Base-by-base conservation (phyloP, 2,888 invertebrate genomes). In the Parnassius mnemosyne region DNA sequence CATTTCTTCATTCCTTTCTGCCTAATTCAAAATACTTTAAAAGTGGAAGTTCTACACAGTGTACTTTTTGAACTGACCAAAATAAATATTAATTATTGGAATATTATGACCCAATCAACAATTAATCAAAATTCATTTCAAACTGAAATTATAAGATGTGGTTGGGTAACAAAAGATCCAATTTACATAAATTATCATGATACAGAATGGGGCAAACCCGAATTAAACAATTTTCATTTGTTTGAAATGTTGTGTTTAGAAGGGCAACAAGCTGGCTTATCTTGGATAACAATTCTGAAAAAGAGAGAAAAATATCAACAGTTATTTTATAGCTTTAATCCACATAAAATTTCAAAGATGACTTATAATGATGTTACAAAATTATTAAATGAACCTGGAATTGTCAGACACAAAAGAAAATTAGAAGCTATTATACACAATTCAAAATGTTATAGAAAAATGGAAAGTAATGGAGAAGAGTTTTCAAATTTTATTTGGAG, bases 171-270 rank as follows among this genome's bases (percentile, higher is more conserved):
- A 63, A 68, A 83, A 63, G 85, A 89, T 71, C 81, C 83, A 46
- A 61, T 80, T 9, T 90, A 90, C 65, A 83, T 86, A 61, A 67
- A 69, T 34, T 89, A 90, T 60, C 89, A 90, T 66, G 89, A 90
- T 66, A 79, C 80, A 69, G 89, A 90, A 76, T 90, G 89, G 89
- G 89, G 89, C 41, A 76, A 73, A 68, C 88, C 88, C 57, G 74
- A 80, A 70, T 75, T 73, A 64, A 73, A 84, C 52, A 79, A 71
- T 53, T 61, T 72, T 60, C 70, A 71, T 53, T 76, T 90, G 56
- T 90, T 89, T 76, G 88, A 89, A 75, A 85, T 89, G 83, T 64
- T 90, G 51, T 89, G 89, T 61, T 77, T 90, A 66, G 89, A 89
- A 81, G 89, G 89, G 3, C 89, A 89, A 73, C 89, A 90, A 77